Percentiles rank a stretch among this genome's conserved stretches.
Evolutionary conservation across 2,888 invertebrate genomes (phyloP).

Genomic region (Hedya salicella): DNA sequence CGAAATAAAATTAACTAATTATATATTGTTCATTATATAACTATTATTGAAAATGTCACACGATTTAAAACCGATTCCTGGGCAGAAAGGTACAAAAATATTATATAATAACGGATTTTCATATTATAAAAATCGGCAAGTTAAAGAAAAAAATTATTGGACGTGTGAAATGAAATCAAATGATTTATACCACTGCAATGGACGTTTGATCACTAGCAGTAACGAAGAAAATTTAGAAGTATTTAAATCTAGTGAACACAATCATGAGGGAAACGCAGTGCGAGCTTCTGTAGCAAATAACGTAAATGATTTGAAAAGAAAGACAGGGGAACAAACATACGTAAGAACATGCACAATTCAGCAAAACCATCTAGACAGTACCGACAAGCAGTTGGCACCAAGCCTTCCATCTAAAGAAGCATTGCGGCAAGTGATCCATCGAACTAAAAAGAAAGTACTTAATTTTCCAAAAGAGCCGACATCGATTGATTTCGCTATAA

Average conservation of each 20-base stretch:
- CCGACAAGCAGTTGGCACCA: neutral
- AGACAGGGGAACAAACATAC: constrained; percentile 14
- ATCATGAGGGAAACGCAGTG: neutral
- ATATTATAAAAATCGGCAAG: no score
- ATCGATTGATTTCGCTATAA: neutral
- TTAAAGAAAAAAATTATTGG: no score
- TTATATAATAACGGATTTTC: no score
- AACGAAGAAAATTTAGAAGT: neutral
- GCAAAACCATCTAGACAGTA: no score
- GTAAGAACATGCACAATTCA: neutral
- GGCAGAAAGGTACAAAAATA: no score
- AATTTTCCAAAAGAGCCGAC: constrained; percentile 15
- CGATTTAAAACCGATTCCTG: no score
- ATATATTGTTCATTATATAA: no score
- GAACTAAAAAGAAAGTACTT: neutral
- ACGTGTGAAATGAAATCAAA: no score
- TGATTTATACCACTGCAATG: neutral
- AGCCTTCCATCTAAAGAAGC: constrained; percentile 16
- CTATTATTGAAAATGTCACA: no score
- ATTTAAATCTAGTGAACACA: neutral
- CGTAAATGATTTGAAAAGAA: constrained; percentile 12
- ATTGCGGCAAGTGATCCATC: constrained; percentile 10
- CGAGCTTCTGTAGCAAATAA: constrained; percentile 11
- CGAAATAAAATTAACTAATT: no score
- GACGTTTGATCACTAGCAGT: neutral